Base-by-base conservation (phyloP, 53 echinoderm and acorn worm genomes). In the Echinometra lucunter region DNA sequence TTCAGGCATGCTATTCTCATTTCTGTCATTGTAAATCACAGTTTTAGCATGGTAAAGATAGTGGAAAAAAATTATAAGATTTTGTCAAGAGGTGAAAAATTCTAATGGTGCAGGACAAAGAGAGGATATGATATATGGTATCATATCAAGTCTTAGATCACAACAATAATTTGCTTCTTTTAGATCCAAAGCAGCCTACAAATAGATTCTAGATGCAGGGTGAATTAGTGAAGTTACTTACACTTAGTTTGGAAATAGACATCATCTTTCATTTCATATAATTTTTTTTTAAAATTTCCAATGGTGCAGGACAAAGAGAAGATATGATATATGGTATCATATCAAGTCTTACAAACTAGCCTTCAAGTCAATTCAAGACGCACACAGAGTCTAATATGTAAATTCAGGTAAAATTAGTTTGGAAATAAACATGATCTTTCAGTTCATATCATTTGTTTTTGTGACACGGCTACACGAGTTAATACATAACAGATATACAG, bases 1-100 rank as follows among this genome's bases (percentile, higher is more conserved):
- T 44, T 96, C 96, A 21, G 99, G 97, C 89, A 99, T 95, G 27
- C 95, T 95, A 34, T 91, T 94, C 78, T 99, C 99, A 95, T 96
- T 96, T 81, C 99, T 99, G 74, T 57, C 66, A 58, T 66, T 1
- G 28, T 19, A 78, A 78, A 42, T 5, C 17, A 72, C 19, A 32
- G 69, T 69, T 28, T 69, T 25, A 44, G 57, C 40, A 74, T 45
- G 8, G 44, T 67, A 30, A 44, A 53, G 53, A 13, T 4, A 2
- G 13, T 53, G 53, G 53, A 11, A 13, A 53, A 9, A 53, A 53
- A 0, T n/a, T n/a, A n/a, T 63, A 91, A 19, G 19, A 6, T 4
- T 60, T 37, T 67, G 60, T 44, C 2, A 9, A 0, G 13, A 30
- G 72, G 16, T 72, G 10, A 72, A 34, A 30, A 0, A 7, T 13